Conservation (phyloP, 2,888 invertebrate species). For the Eudemis profundana region DNA sequence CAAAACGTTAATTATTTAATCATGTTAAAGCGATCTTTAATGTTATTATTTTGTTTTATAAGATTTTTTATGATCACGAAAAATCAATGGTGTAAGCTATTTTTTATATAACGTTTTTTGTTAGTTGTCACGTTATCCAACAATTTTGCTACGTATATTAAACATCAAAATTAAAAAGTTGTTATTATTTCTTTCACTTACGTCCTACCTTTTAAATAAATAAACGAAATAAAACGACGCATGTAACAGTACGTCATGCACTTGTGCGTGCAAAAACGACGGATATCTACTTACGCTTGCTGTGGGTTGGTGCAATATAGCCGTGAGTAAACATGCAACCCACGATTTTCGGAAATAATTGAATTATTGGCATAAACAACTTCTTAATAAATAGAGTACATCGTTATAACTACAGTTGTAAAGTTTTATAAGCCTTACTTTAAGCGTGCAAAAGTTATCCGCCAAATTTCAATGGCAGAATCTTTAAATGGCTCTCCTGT, state of each 20-base stretch:
- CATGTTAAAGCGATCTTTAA: neutral
- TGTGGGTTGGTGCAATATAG: conserved; percentile 4
- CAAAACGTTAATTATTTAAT: neutral
- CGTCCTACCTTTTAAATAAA: neutral
- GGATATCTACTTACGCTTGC: neutral
- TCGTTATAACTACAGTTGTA: neutral
- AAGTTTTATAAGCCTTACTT: neutral
- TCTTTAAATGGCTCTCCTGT: neutral
- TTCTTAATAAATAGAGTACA: conserved; percentile 1
- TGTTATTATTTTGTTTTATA: neutral
- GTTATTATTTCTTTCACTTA: no score
- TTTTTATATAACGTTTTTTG: no score
- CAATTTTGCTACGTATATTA: no score
- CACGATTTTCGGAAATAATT: neutral
- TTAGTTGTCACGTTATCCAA: no score
- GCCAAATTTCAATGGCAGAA: neutral
- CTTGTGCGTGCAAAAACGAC: neutral
- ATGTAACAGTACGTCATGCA: neutral
- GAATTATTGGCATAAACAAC: neutral
- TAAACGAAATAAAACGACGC: neutral
- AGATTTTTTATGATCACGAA: neutral
- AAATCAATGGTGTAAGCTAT: neutral
- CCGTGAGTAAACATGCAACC: neutral
- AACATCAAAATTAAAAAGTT: no score
- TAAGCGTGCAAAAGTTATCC: neutral